A percentile compares a stretch with the other conserved stretches of the same genome.
These are phyloP conservation scores for Perizoma flavofasciatum DNA, from an alignment of 2,888 invertebrate genomes.

Conservation along the genomic window DNA sequence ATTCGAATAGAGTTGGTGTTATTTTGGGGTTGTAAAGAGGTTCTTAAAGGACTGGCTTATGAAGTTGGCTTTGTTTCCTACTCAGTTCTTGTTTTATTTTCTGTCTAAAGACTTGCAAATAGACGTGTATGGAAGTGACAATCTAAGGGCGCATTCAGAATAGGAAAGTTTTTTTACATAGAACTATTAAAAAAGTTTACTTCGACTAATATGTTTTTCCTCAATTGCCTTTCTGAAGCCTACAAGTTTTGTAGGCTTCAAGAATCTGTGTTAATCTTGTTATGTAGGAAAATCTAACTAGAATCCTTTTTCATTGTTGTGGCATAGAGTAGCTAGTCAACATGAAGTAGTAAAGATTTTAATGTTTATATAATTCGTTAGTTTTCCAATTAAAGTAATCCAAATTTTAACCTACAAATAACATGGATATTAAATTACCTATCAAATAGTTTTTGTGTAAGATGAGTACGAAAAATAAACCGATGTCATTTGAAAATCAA, in stretches of 20 bases:
- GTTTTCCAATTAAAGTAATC: too few relatives aligned
- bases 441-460: conserved; percentile 2
- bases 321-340: too few relatives aligned
- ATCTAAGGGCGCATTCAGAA: conserved; percentile 17
- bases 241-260: too few relatives aligned
- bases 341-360: background rate
- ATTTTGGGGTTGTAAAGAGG: conserved; percentile 18
- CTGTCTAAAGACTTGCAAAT: conserved; percentile 35
- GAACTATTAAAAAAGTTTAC: too few relatives aligned
- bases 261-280: too few relatives aligned
- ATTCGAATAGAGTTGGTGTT: conserved; percentile 13
- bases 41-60: conserved; percentile 35
- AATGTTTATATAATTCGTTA: too few relatives aligned
- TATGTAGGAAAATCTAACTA: too few relatives aligned
- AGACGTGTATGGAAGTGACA: conserved; percentile 26
- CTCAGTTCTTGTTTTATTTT: conserved; percentile 45
- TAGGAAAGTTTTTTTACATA: background rate
- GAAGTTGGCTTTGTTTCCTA: conserved; percentile 49
- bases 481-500: conserved; percentile 59
- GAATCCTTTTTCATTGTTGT: too few relatives aligned
- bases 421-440: background rate
- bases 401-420: too few relatives aligned
- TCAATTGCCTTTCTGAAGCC: too few relatives aligned
- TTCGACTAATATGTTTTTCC: too few relatives aligned
- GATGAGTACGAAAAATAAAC: conserved; percentile 34